Evolutionary conservation across 1,140 invertebrate genomes (phyloP).

Genomic region (Laodelphax striatellus): DNA sequence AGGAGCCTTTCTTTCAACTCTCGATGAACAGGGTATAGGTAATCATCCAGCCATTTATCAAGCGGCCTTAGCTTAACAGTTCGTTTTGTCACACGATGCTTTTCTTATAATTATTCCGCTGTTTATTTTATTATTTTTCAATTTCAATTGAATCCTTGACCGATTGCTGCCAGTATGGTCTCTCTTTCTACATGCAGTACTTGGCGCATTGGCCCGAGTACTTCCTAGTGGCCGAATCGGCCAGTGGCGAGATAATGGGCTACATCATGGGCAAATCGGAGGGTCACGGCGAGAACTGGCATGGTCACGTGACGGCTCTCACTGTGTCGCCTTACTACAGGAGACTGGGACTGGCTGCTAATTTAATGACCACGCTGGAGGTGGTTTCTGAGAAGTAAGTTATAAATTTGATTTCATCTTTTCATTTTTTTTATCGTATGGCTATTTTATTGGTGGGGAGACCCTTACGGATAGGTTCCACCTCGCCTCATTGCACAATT

Average conservation of each 20-base stretch:
- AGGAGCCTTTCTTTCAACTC: too few species aligned
- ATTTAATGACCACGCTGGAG: conserved; percentile 91
- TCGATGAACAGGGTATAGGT: too few species aligned
- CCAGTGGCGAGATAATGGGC: conserved; percentile 92
- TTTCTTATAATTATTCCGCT: too few species aligned
- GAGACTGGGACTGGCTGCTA: conserved; percentile 79
- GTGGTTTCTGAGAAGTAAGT: conserved; percentile 87
- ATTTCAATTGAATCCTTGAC: too few species aligned
- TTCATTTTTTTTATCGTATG: too few species aligned
- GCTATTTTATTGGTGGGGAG: too few species aligned
- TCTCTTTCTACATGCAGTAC: conserved; percentile 97
- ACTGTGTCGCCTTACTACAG: conserved; percentile 93
- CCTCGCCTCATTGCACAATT: too few species aligned
- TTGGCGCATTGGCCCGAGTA: conserved; percentile 98
- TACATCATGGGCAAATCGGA: conserved; percentile 99
- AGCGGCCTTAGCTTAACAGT: too few species aligned
- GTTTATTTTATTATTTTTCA: background rate
- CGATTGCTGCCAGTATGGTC: conserved; percentile 61
- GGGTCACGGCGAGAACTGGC: conserved; percentile 90
- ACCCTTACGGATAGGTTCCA: too few species aligned
- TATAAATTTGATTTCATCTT: background rate
- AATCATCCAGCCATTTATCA: too few species aligned
- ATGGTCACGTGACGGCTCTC: conserved; percentile 96
- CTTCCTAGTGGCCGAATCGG: conserved; percentile 92
- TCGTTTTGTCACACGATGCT: too few species aligned